These are phyloP conservation scores for Cercopithecus mona DNA, from an alignment of 2,113 vertebrate species.

Conservation along the genomic window DNA sequence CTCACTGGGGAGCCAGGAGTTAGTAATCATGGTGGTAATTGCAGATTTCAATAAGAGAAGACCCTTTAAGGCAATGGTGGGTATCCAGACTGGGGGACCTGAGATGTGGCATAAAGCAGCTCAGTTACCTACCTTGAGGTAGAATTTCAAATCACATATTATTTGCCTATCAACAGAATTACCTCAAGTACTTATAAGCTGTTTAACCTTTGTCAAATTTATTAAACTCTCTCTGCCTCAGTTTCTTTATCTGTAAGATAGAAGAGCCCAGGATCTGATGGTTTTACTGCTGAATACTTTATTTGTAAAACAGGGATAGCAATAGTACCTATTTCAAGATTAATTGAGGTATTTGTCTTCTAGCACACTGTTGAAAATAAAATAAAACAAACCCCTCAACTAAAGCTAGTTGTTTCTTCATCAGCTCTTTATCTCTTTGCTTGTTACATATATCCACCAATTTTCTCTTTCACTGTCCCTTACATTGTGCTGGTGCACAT, in stretches of 20 bases:
- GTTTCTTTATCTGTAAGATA: conserved; percentile 9
- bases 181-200: not conserved
- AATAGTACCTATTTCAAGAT: not conserved
- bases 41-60: not conserved
- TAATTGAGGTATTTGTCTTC: not conserved
- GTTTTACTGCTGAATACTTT: not conserved
- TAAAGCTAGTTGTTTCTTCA: not conserved
- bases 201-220: not conserved
- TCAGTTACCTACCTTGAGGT: not conserved
- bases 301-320: not conserved
- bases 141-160: not conserved
- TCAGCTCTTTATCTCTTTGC: not conserved
- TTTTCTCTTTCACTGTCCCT: not conserved
- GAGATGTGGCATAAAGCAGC: not conserved
- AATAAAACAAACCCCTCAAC: not conserved
- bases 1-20: not conserved
- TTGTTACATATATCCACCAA: not conserved
- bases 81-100: not conserved
- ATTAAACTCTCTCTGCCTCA: not conserved
- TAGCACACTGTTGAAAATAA: not conserved
- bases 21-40: not conserved
- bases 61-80: not conserved
- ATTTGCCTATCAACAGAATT: not conserved
- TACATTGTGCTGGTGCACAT: not conserved
- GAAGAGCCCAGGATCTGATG: not conserved